Evolutionary conservation across 2,888 invertebrate genomes (phyloP).

Genomic region (Maniola hyperantus): DNA sequence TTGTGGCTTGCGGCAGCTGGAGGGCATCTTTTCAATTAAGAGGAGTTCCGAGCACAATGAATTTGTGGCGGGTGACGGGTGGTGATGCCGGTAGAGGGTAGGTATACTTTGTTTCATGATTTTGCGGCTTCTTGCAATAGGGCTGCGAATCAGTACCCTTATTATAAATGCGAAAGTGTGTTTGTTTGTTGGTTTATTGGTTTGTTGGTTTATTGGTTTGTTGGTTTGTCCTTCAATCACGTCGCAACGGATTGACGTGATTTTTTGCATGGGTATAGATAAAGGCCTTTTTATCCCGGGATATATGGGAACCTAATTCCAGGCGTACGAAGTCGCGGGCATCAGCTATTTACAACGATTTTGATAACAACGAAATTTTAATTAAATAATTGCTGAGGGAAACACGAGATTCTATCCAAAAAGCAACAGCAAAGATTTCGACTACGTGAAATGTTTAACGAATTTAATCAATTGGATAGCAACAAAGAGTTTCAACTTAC

Average conservation of each 20-base stretch:
- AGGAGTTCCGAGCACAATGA: slow-evolving; percentile 13
- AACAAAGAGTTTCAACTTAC: slow-evolving; percentile 7
- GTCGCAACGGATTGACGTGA: no score
- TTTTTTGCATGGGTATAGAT: no score
- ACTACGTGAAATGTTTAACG: slow-evolving; percentile 3
- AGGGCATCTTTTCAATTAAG: slow-evolving; percentile 13
- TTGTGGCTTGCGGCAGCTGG: not conserved
- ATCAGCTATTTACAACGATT: not conserved
- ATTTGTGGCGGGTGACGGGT: slow-evolving; percentile 2
- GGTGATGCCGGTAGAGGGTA: not conserved
- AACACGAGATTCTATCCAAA: not conserved
- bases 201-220: no score
- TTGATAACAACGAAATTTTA: not conserved
- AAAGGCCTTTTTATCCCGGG: no score
- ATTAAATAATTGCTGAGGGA: not conserved
- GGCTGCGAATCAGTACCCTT: not conserved
- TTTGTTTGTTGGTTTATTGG: no score
- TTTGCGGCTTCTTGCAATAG: not conserved
- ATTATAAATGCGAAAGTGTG: no score
- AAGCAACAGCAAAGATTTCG: not conserved
- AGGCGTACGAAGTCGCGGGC: no score
- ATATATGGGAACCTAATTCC: no score
- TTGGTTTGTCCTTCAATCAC: no score
- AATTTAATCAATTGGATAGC: slow-evolving; percentile 12
- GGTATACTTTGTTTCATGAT: not conserved